Evolutionary conservation across 2,797 vertebrate genomes (phyloP).

Genomic region (Leucoraja ocellata): DNA sequence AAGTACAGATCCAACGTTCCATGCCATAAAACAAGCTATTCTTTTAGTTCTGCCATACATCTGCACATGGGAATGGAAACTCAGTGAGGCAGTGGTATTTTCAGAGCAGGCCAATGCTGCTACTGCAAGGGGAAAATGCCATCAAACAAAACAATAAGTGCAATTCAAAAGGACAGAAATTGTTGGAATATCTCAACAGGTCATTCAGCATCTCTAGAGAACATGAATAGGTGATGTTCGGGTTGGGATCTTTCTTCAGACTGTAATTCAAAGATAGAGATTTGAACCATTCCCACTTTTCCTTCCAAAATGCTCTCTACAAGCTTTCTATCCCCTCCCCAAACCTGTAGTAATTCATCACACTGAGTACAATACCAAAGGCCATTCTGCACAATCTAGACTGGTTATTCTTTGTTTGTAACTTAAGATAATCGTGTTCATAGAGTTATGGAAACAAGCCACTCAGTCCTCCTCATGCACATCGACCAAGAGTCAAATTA

Average conservation of each 20-base stretch:
- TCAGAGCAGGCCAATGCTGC: not conserved
- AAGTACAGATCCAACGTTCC: not conserved
- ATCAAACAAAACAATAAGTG: not conserved
- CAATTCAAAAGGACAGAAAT: not conserved
- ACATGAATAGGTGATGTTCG: too few relatives aligned
- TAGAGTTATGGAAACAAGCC: too few relatives aligned
- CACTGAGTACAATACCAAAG: not conserved
- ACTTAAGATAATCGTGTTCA: not conserved
- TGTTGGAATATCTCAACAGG: too few relatives aligned
- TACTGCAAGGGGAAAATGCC: not conserved
- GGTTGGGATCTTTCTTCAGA: too few relatives aligned
- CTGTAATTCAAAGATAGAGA: not conserved
- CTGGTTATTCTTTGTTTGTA: not conserved
- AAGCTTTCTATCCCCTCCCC: not conserved
- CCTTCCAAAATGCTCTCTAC: not conserved
- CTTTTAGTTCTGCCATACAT: not conserved
- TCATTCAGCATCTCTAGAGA: too few relatives aligned
- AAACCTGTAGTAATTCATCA: not conserved
- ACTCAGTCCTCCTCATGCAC: too few relatives aligned
- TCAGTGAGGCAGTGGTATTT: not conserved
- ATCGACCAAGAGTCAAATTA: too few relatives aligned
- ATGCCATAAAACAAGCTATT: not conserved
- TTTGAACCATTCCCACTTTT: not conserved
- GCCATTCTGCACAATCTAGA: not conserved
- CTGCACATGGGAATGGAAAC: not conserved